phyloP scores from a whole-genome alignment of 1,140 invertebrate species.

The Batillaria attramentaria region DNA sequence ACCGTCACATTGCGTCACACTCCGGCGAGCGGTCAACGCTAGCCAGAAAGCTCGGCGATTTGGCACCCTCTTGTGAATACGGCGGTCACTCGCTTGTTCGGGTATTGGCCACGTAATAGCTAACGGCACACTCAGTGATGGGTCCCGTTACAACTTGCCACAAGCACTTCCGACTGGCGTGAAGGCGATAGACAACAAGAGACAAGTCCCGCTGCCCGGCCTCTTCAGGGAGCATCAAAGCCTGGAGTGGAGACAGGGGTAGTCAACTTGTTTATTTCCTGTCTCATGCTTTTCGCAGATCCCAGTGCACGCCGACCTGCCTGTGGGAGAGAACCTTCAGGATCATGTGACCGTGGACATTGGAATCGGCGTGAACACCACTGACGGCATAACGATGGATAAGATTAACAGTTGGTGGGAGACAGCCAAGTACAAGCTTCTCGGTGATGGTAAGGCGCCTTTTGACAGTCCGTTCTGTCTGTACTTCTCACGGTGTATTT shows the following conservation, averaged over 20 bases:
- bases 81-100: no score
- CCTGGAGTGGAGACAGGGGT: no score
- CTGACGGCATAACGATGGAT: conserved; percentile 32
- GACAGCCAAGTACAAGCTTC: conserved; percentile 43
- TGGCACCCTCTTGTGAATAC: no score
- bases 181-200: no score
- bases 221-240: neutral
- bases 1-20: neutral
- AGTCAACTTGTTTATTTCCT: neutral
- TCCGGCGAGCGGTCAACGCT: no score
- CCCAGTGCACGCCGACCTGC: conserved; percentile 75
- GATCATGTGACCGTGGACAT: conserved; percentile 75
- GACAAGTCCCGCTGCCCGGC: neutral
- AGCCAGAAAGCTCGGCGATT: no score
- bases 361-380: conserved; percentile 32
- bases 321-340: conserved; percentile 89
- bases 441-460: conserved; percentile 43
- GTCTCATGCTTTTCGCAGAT: conserved; percentile 36
- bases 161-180: no score
- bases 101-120: neutral
- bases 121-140: neutral
- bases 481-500: neutral
- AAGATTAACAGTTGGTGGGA: conserved; percentile 35
- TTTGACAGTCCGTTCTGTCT: neutral
- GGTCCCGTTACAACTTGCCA: neutral